Evolutionary conservation across 2,888 invertebrate species (phyloP).

Genomic region (Drosophila gaucha): DNA sequence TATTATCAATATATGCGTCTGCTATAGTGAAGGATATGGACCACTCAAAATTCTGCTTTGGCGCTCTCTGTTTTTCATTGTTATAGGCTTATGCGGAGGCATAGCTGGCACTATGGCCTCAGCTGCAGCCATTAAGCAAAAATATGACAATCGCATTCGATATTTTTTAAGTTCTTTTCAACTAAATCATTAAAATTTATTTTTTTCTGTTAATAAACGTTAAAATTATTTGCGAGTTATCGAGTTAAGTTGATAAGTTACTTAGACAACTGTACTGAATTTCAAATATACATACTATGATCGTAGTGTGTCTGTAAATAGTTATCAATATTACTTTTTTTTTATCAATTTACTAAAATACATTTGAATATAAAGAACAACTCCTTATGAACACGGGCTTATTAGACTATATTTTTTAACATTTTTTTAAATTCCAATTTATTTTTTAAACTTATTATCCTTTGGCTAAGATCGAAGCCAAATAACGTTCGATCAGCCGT

Average conservation of each 20-base stretch:
- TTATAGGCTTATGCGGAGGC: conserved; percentile 40
- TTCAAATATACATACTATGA: no score
- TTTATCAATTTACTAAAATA: not conserved
- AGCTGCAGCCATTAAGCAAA: conserved; percentile 12
- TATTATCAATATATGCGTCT: conserved; percentile 91
- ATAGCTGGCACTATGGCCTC: conserved; percentile 45
- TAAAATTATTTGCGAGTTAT: not conserved
- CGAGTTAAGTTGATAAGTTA: no score
- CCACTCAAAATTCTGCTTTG: conserved; percentile 20
- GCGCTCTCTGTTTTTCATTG: conserved; percentile 45
- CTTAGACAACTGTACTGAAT: no score
- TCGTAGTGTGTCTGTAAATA: not conserved
- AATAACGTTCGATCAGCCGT: no score
- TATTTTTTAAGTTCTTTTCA: not conserved
- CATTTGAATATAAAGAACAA: no score
- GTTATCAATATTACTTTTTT: not conserved
- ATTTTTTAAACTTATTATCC: no score
- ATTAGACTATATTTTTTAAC: no score
- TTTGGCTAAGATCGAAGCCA: no score
- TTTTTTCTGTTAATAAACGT: not conserved
- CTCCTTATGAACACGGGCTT: no score
- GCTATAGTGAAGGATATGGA: conserved; percentile 86
- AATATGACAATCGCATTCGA: conserved; percentile 7
- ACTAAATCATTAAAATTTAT: not conserved
- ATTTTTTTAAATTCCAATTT: no score